These are phyloP conservation scores for Nomada ruficornis DNA, from an alignment of 2,888 invertebrate species.

Conservation along the genomic window DNA sequence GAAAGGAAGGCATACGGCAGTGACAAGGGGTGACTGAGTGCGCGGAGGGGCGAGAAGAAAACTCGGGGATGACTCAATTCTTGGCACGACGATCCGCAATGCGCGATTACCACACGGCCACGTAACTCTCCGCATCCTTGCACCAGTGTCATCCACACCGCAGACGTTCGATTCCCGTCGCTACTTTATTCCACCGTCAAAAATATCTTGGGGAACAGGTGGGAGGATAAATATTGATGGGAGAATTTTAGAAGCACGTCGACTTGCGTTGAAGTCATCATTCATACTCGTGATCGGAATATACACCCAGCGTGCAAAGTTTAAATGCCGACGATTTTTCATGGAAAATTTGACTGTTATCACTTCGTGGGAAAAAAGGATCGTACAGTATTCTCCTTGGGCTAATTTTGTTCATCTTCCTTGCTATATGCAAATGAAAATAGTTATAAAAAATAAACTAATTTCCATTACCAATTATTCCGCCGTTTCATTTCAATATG, in stretches of 20 bases:
- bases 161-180: neutral
- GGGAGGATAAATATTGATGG: neutral
- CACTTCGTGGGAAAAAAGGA: too few relatives aligned
- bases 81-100: conserved; percentile 71
- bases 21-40: conserved; percentile 22
- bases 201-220: neutral
- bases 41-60: conserved; percentile 1
- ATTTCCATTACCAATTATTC: too few relatives aligned
- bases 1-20: conserved; percentile 16
- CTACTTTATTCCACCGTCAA: neutral
- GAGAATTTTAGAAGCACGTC: neutral
- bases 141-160: conserved; percentile 58
- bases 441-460: too few relatives aligned
- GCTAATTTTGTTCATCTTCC: too few relatives aligned
- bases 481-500: too few relatives aligned
- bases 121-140: conserved; percentile 67
- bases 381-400: too few relatives aligned
- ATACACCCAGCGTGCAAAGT: too few relatives aligned
- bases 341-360: too few relatives aligned
- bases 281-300: too few relatives aligned
- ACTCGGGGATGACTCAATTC: conserved; percentile 76
- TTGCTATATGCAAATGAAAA: too few relatives aligned
- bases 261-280: neutral
- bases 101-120: conserved; percentile 71
- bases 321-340: too few relatives aligned